A percentile compares a stretch with the other conserved stretches of the same genome.
Evolutionary conservation across 2,888 invertebrate genomes (phyloP).

Genomic region (Colletes collaris): DNA sequence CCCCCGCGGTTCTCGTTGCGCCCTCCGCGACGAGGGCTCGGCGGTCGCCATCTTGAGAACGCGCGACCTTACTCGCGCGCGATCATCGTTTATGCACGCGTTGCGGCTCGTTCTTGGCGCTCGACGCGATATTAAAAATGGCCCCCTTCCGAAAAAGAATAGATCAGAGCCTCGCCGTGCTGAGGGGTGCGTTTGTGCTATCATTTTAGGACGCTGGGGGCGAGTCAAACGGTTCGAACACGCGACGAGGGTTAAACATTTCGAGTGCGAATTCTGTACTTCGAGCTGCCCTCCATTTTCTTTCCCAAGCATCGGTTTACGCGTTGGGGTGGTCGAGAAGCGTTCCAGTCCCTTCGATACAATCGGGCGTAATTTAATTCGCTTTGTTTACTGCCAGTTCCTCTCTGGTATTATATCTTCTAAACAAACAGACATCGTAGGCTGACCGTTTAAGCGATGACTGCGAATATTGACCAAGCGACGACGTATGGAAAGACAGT

Average conservation of each 20-base stretch:
- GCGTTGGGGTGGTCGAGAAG: too few species aligned
- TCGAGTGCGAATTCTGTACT: neutral
- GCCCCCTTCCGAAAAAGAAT: neutral
- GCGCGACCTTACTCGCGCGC: slow-evolving; percentile 24
- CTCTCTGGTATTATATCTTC: too few species aligned
- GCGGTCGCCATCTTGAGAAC: slow-evolving; percentile 60
- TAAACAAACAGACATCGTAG: too few species aligned
- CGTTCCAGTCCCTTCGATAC: too few species aligned
- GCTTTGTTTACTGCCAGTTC: too few species aligned
- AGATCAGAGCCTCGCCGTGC: too few species aligned
- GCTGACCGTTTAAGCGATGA: too few species aligned
- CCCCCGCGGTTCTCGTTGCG: slow-evolving; percentile 14
- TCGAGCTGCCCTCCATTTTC: neutral
- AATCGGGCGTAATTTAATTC: too few species aligned
- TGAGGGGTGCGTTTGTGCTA: neutral
- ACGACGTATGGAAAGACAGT: neutral
- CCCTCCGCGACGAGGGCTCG: slow-evolving; percentile 26
- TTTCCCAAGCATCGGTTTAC: too few species aligned
- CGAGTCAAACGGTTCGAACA: neutral
- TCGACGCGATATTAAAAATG: neutral
- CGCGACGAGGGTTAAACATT: too few species aligned
- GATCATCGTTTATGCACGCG: slow-evolving; percentile 43
- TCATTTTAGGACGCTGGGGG: neutral
- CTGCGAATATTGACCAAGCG: too few species aligned
- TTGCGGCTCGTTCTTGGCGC: neutral